Evolutionary conservation across 2,888 invertebrate genomes (phyloP).

Genomic region (Gortyna flavago): DNA sequence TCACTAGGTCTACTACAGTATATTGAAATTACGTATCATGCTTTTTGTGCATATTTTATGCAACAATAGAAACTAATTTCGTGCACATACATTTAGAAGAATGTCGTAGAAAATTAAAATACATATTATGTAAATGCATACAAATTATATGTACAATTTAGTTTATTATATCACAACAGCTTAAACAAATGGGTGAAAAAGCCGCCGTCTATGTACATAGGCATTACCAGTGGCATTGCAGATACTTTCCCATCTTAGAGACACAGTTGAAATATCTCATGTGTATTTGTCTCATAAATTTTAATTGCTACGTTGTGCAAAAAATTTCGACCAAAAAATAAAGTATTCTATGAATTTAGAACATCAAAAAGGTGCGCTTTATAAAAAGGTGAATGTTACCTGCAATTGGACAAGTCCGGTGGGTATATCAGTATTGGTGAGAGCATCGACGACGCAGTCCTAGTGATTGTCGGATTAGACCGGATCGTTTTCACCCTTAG

Average conservation of each 20-base stretch:
- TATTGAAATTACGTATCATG: slow-evolving; percentile 36
- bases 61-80: slow-evolving; percentile 31
- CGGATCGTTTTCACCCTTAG: slow-evolving; percentile 89
- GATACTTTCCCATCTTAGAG: neutral
- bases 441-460: slow-evolving; percentile 89
- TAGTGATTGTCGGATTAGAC: slow-evolving; percentile 89
- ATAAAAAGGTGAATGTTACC: slow-evolving; percentile 78
- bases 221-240: neutral
- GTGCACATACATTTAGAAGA: slow-evolving; percentile 45
- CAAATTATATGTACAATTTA: neutral
- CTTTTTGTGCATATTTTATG: slow-evolving; percentile 43
- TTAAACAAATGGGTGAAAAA: neutral
- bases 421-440: slow-evolving; percentile 90
- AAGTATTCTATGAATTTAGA: slow-evolving; percentile 71
- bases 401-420: slow-evolving; percentile 88
- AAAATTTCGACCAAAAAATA: slow-evolving; percentile 59
- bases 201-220: neutral
- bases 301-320: neutral
- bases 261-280: neutral
- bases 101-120: slow-evolving; percentile 6
- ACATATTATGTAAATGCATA: neutral
- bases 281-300: neutral
- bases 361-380: slow-evolving; percentile 61
- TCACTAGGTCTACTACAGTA: slow-evolving; percentile 13
- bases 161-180: neutral